These are phyloP conservation scores for Belonocnema kinseyi DNA, from an alignment of 1,140 invertebrate genomes.

Conservation along the genomic window DNA sequence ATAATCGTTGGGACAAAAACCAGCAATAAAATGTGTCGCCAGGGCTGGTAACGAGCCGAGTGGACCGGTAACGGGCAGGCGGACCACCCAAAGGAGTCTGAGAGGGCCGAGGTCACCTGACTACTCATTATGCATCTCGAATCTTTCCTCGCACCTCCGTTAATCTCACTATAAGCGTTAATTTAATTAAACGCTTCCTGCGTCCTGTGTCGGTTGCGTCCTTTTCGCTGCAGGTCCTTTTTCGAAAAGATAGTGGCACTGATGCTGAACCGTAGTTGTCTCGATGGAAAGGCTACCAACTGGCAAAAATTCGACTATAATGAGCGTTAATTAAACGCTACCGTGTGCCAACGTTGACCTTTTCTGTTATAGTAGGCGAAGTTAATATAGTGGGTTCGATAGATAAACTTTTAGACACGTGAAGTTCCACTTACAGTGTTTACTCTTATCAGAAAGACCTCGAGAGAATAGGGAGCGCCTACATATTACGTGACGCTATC, in stretches of 20 bases:
- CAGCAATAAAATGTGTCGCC: slow-evolving; percentile 73
- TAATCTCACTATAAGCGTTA: slow-evolving; percentile 75
- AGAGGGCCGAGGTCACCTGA: slow-evolving; percentile 60
- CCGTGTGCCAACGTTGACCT: slow-evolving; percentile 53
- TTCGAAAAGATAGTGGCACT: slow-evolving; percentile 47
- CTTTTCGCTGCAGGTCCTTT: slow-evolving; percentile 58
- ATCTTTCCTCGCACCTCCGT: slow-evolving; percentile 75
- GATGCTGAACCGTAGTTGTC: slow-evolving; percentile 19
- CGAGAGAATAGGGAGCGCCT: no score
- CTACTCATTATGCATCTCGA: slow-evolving; percentile 75
- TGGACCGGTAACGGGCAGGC: slow-evolving; percentile 58
- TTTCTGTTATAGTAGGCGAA: slow-evolving; percentile 16
- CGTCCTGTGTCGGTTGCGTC: slow-evolving; percentile 53
- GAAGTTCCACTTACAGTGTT: no score
- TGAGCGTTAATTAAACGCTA: slow-evolving; percentile 62
- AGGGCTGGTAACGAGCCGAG: slow-evolving; percentile 67
- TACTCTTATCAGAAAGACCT: no score
- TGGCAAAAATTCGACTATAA: slow-evolving; percentile 56
- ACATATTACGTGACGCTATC: no score
- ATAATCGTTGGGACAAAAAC: slow-evolving; percentile 71
- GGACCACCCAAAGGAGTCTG: slow-evolving; percentile 73
- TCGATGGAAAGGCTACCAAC: slow-evolving; percentile 13
- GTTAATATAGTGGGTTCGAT: neutral
- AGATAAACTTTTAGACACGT: neutral
- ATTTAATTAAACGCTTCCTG: slow-evolving; percentile 75